Percentiles rank a stretch among this genome's conserved stretches.
Evolutionary conservation across 2,797 vertebrate species (phyloP).

Genomic region (Hapalemur alaotrensis): DNA sequence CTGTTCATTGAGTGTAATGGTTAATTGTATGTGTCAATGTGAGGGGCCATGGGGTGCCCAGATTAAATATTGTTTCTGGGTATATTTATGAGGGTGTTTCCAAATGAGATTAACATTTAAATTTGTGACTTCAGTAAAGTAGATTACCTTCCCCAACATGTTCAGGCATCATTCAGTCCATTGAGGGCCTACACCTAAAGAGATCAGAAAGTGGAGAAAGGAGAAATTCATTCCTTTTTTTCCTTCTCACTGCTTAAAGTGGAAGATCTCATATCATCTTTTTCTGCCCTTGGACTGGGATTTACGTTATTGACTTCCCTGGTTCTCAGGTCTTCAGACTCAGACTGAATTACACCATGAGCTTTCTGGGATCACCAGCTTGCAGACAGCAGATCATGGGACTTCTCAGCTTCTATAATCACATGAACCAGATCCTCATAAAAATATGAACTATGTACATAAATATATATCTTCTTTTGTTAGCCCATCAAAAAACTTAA

Average conservation of each 20-base stretch:
- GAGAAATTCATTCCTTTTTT: background rate
- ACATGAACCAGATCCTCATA: background rate
- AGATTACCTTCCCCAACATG: rapidly evolving
- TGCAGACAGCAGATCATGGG: background rate
- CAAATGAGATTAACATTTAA: background rate
- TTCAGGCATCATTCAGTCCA: background rate
- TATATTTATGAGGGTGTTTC: background rate
- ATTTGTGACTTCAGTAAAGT: background rate
- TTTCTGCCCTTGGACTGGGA: background rate
- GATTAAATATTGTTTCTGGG: background rate
- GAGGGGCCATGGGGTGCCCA: background rate
- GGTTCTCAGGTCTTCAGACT: background rate
- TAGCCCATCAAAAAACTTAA: background rate
- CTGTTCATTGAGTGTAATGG: background rate
- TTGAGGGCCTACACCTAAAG: background rate
- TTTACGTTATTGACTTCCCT: background rate
- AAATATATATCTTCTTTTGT: background rate
- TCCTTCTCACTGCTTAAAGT: background rate
- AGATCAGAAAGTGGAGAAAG: background rate
- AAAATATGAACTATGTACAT: background rate
- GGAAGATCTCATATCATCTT: background rate
- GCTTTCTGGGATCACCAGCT: background rate
- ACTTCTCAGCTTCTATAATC: background rate
- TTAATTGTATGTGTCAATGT: background rate
- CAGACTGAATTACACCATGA: background rate